phyloP scores from a whole-genome alignment of 2,113 vertebrate species.

The Asarcornis scutulata region DNA sequence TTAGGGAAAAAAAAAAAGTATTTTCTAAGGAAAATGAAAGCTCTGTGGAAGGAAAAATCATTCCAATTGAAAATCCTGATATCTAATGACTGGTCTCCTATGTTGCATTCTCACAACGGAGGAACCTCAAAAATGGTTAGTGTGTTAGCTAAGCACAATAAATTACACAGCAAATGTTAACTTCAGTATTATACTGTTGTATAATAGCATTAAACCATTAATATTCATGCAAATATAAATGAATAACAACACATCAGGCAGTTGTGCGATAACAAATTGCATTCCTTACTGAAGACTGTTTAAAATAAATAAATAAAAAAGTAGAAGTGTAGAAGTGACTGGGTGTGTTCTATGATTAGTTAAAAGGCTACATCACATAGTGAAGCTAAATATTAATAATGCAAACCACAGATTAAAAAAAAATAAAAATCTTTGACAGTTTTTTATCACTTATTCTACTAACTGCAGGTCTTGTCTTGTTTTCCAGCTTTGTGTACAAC shows the following conservation, averaged over 20 bases:
- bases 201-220: not conserved
- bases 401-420: not conserved
- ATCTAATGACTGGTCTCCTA: not conserved
- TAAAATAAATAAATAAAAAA: not conserved
- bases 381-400: not conserved
- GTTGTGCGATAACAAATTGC: not conserved
- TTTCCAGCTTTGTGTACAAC: not conserved
- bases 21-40: not conserved
- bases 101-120: not conserved
- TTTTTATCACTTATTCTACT: not conserved
- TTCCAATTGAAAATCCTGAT: not conserved
- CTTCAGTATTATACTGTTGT: not conserved
- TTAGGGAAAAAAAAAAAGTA: accelerated
- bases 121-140: not conserved
- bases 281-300: not conserved
- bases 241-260: not conserved
- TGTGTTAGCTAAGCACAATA: not conserved
- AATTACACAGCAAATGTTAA: not conserved
- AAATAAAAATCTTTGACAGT: not conserved
- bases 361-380: not conserved
- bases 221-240: not conserved
- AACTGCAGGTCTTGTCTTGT: not conserved
- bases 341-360: not conserved
- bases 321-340: not conserved
- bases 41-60: not conserved